Evolutionary conservation across 2,113 vertebrate species (phyloP).

Genomic region (Pelobates fuscus): DNA sequence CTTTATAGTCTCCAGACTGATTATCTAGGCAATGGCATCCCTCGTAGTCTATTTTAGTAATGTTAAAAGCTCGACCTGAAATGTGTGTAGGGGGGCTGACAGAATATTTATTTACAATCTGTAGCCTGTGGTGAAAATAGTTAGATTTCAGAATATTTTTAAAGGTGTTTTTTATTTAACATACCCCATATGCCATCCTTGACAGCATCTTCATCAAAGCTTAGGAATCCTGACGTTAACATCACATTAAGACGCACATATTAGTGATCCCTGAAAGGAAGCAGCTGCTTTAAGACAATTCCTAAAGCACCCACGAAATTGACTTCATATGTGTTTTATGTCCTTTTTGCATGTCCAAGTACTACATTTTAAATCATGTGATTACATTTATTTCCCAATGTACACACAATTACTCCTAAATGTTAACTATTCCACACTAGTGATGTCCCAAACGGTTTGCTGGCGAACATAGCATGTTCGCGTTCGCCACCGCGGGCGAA

Average conservation of each 20-base stretch:
- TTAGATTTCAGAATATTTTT: slow-evolving; percentile 20
- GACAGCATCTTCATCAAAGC: slow-evolving; percentile 7
- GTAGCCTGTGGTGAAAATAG: neutral
- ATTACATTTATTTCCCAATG: neutral
- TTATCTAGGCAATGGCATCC: neutral
- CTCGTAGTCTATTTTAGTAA: neutral
- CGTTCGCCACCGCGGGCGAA: too few species aligned
- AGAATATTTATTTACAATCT: neutral
- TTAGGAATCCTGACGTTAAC: slow-evolving; percentile 1
- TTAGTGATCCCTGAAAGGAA: slow-evolving; percentile 6
- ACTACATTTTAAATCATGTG: neutral
- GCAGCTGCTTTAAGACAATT: slow-evolving; percentile 21
- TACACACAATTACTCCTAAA: neutral
- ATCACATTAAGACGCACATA: slow-evolving; percentile 16
- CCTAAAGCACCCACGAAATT: slow-evolving; percentile 9
- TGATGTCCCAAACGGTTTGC: too few species aligned
- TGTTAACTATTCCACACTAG: too few species aligned
- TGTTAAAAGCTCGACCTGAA: neutral
- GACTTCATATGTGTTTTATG: slow-evolving; percentile 21
- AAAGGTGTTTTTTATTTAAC: slow-evolving; percentile 10
- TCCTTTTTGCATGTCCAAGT: neutral
- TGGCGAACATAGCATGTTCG: too few species aligned
- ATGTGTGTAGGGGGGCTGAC: neutral
- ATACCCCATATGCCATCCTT: neutral
- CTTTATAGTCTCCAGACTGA: slow-evolving; percentile 1